Conservation (phyloP, 2,113 vertebrate genomes). For the Platysternon megacephalum region DNA sequence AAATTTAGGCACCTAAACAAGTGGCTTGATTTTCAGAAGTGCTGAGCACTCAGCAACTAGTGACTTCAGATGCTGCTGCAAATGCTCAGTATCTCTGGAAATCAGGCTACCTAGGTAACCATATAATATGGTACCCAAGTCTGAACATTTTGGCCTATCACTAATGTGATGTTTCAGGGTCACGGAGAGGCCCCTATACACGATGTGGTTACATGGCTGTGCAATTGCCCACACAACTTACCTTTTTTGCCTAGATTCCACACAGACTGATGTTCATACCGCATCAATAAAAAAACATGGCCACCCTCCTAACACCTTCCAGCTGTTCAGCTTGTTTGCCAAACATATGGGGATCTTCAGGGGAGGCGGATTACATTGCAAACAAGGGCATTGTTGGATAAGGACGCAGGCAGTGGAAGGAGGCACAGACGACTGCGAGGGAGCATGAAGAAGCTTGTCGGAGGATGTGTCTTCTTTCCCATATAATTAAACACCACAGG, state of each 20-base stretch:
- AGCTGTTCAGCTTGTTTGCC: neutral
- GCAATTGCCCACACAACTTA: neutral
- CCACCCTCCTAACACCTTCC: neutral
- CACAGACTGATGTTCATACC: rapidly evolving
- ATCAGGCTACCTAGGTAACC: neutral
- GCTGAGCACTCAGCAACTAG: neutral
- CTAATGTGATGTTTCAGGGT: neutral
- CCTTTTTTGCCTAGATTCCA: neutral
- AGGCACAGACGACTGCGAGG: neutral
- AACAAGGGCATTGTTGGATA: too few relatives aligned
- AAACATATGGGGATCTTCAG: neutral
- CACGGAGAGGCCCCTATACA: neutral
- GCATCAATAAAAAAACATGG: neutral
- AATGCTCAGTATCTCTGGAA: rapidly evolving
- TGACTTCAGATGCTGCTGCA: neutral
- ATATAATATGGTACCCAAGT: neutral
- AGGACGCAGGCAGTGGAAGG: neutral
- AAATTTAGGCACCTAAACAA: neutral
- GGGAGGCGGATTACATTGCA: neutral
- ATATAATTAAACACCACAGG: neutral
- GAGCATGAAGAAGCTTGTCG: neutral
- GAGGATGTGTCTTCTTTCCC: neutral
- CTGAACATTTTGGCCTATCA: neutral
- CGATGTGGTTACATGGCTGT: neutral
- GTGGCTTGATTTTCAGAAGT: neutral